Evolutionary conservation across 2,113 vertebrate genomes (phyloP).

Genomic region (Blennius ocellaris): DNA sequence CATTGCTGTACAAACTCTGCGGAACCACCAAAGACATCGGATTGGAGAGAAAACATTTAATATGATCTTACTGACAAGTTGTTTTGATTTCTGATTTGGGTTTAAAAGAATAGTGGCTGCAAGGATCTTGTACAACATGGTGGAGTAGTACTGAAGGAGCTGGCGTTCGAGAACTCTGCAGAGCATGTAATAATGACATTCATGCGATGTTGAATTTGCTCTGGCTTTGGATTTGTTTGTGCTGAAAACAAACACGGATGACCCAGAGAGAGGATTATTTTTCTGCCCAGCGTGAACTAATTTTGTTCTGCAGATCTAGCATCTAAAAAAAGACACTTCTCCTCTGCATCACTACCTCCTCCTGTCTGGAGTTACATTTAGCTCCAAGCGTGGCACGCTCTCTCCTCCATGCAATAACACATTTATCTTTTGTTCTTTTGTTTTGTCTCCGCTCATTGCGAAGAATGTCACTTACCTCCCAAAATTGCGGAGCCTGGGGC

Average conservation of each 20-base stretch:
- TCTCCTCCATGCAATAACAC: slow-evolving; percentile 41
- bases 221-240: not conserved
- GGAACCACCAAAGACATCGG: slow-evolving; percentile 44
- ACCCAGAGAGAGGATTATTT: slow-evolving; percentile 4
- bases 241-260: slow-evolving; percentile 1
- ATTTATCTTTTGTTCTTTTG: slow-evolving; percentile 72
- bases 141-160: not conserved
- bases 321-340: slow-evolving; percentile 8
- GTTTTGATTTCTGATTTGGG: slow-evolving; percentile 28
- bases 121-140: not conserved
- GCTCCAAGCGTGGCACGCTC: slow-evolving; percentile 23
- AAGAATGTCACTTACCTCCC: slow-evolving; percentile 68
- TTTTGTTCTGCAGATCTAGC: not conserved
- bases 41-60: slow-evolving; percentile 38
- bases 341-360: slow-evolving; percentile 13
- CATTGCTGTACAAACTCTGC: slow-evolving; percentile 20
- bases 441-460: slow-evolving; percentile 68
- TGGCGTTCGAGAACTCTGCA: too few relatives aligned
- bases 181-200: not conserved
- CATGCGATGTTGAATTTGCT: not conserved
- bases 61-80: slow-evolving; percentile 31
- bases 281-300: slow-evolving; percentile 6
- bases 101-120: slow-evolving; percentile 26
- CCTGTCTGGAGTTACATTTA: slow-evolving; percentile 43
- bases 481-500: slow-evolving; percentile 49